These are phyloP conservation scores for Sialis lutaria DNA, from an alignment of 2,888 invertebrate genomes.

Conservation along the genomic window DNA sequence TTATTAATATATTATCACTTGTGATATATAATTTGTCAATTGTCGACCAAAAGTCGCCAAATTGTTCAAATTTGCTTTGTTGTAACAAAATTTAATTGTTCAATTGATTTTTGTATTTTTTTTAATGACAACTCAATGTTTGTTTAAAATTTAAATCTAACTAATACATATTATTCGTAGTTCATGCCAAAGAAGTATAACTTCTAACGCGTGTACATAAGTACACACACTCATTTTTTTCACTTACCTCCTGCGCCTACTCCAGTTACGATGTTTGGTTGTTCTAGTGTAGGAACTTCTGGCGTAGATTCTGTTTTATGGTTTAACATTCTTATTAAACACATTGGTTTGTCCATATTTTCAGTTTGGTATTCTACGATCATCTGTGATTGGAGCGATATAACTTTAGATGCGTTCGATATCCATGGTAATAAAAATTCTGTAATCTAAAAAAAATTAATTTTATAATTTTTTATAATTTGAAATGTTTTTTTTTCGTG, in stretches of 20 bases:
- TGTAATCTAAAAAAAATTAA: background rate
- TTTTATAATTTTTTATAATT: background rate
- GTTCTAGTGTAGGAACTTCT: conserved; percentile 1
- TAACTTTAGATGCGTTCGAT: background rate
- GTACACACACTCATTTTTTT: too few relatives aligned
- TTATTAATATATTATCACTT: too few relatives aligned
- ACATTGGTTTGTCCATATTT: background rate
- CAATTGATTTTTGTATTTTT: too few relatives aligned
- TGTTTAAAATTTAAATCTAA: too few relatives aligned
- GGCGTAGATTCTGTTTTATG: background rate
- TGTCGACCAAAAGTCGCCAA: too few relatives aligned
- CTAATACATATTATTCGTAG: too few relatives aligned
- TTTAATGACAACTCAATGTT: too few relatives aligned
- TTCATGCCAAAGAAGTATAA: too few relatives aligned
- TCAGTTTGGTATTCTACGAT: conserved; percentile 2
- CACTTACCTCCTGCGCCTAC: conserved; percentile 2
- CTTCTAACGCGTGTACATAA: too few relatives aligned
- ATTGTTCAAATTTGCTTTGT: too few relatives aligned
- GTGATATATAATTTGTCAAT: too few relatives aligned
- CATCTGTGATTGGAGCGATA: background rate
- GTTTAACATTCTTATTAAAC: background rate
- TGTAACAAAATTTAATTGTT: too few relatives aligned
- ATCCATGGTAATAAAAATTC: background rate
- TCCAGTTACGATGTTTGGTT: conserved; percentile 2
- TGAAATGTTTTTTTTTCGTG: background rate